These are phyloP conservation scores for Camponotus pennsylvanicus DNA, from an alignment of 1,140 invertebrate species.

Conservation along the genomic window DNA sequence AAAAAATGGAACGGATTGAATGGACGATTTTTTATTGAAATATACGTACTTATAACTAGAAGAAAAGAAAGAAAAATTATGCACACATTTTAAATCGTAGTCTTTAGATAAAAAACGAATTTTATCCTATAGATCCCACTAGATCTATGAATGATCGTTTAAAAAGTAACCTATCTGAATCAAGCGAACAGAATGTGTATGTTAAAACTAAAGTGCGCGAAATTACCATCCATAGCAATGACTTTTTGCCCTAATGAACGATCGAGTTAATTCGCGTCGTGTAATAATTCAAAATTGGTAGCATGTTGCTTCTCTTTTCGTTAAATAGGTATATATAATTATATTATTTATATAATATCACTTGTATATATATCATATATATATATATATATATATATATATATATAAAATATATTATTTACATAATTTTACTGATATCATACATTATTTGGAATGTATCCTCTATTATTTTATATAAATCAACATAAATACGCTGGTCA, in stretches of 20 bases:
- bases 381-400: no score
- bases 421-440: no score
- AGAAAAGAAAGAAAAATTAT: no score
- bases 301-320: neutral
- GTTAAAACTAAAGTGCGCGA: constrained; percentile 5
- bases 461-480: neutral
- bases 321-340: no score
- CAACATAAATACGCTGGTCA: neutral
- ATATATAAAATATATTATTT: no score
- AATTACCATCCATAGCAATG: neutral
- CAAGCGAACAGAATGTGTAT: neutral
- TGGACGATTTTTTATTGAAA: neutral
- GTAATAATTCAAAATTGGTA: neutral
- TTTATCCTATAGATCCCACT: no score
- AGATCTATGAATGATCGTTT: neutral
- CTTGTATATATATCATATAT: no score
- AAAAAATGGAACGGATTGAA: constrained; percentile 36
- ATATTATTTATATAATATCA: no score
- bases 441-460: no score
- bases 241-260: neutral
- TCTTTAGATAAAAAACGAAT: no score
- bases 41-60: neutral
- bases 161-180: neutral
- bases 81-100: no score
- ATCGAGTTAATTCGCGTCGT: neutral